Conservation (phyloP, 2,797 vertebrate species). For the Oceanodroma leucorhoa region DNA sequence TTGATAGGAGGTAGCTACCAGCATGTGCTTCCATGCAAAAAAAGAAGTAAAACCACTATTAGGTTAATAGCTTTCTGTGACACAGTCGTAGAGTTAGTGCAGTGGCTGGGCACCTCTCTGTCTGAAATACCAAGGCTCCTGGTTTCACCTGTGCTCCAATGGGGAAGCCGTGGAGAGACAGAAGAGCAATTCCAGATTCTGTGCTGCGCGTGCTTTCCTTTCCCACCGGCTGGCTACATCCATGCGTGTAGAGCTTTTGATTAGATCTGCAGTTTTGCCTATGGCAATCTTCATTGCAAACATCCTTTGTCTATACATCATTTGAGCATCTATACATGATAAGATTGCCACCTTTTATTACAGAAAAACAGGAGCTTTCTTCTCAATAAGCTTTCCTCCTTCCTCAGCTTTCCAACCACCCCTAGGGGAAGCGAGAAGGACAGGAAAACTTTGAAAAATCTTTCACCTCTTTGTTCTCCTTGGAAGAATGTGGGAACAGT, state of each 20-base stretch:
- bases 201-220: slow-evolving; percentile 40
- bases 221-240: slow-evolving; percentile 67
- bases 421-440: slow-evolving; percentile 64
- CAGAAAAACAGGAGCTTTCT: slow-evolving; percentile 62
- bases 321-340: slow-evolving; percentile 43
- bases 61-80: neutral
- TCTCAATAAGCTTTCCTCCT: slow-evolving; percentile 58
- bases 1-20: neutral
- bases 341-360: slow-evolving; percentile 67
- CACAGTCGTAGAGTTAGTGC: neutral
- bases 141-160: neutral
- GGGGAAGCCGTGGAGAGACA: neutral
- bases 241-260: slow-evolving; percentile 67
- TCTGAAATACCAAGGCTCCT: slow-evolving; percentile 7
- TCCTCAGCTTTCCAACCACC: slow-evolving; percentile 56
- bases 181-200: slow-evolving; percentile 59
- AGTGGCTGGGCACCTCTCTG: neutral
- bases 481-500: slow-evolving; percentile 23
- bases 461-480: slow-evolving; percentile 64
- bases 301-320: slow-evolving; percentile 63
- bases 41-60: neutral
- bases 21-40: neutral
- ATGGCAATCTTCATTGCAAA: slow-evolving; percentile 67
- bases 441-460: slow-evolving; percentile 53
- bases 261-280: slow-evolving; percentile 76